These are phyloP conservation scores for Poecilia velifera DNA, from an alignment of 2,797 vertebrate species.

Conservation along the genomic window DNA sequence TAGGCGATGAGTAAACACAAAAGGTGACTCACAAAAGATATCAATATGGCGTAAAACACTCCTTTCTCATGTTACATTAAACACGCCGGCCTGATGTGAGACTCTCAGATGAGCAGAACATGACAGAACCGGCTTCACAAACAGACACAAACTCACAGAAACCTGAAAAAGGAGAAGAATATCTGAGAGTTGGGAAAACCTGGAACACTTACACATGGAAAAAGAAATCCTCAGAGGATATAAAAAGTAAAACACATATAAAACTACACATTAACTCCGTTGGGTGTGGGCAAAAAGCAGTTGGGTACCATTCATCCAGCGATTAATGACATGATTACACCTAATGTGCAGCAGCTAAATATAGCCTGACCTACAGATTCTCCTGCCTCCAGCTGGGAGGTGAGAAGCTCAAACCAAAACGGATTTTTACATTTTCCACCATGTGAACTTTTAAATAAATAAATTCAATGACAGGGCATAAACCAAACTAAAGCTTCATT, in stretches of 20 bases:
- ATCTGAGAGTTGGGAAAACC: not conserved
- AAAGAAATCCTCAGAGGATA: not conserved
- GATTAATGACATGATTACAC: constrained; percentile 66
- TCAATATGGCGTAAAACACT: not conserved
- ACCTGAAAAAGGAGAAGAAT: constrained; percentile 39
- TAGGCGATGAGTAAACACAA: constrained; percentile 49
- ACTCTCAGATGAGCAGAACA: constrained; percentile 3
- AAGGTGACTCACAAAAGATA: constrained; percentile 10
- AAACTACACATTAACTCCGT: constrained; percentile 28
- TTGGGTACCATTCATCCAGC: constrained; percentile 37
- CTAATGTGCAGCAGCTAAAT: constrained; percentile 65
- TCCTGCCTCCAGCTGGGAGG: constrained; percentile 46
- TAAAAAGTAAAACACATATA: constrained; percentile 34
- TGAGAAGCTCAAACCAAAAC: constrained; percentile 28
- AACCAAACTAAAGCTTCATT: not conserved
- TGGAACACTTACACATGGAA: not conserved
- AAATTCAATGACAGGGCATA: not conserved
- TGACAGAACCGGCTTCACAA: constrained; percentile 1
- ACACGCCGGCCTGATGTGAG: not conserved
- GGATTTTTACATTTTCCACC: constrained; percentile 7
- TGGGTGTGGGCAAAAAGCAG: constrained; percentile 31
- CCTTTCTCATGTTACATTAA: constrained; percentile 4
- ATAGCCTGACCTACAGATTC: constrained; percentile 65
- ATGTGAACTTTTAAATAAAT: not conserved
- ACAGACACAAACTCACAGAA: constrained; percentile 17